Evolutionary conservation across 1,140 invertebrate species (phyloP), one percentile per base, ranked within the genome.

Genomic region (Tetramorium alpestre): DNA sequence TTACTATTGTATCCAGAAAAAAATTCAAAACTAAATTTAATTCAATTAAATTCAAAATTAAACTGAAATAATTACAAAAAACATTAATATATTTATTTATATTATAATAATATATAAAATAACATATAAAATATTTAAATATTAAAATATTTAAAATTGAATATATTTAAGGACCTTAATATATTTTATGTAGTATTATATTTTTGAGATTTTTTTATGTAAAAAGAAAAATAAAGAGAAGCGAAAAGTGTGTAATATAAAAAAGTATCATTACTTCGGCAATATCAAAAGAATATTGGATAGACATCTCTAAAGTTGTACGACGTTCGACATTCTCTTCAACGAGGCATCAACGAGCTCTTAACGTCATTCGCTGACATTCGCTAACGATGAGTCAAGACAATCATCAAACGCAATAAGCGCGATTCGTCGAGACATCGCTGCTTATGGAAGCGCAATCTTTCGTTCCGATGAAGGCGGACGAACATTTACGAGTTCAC

Each of bases 401-500:
- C 84, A 77, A 88, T 86, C 88, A 75, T 89, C 88, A 49, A 86
- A 72, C 51, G 87, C 80, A 77, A 89, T 88, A 75, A 88, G 72
- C 60, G 56, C 76, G 60, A 76, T 47, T 54, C 28, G 76, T 11
- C 67, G 72, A 62, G 87, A 72, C 58, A 54, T 49, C 69, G 41
- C 73, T 90, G 18, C 77, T 91, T 88, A 82, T 84, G 76, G 77
- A 72, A 67, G 80, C 16, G 44, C 47, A 75, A 81, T 89, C 85
- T 87, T 82, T 88, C 70, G 72, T 70, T 10, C 8, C 60, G 51
- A 41, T 33, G 70, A 41, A 70, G 58, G 11, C 78, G 88, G 56
- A 77, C 81, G 89, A 91, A 90, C 85, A 89, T 88, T 33, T 88
- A 90, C 86, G 88, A 85, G 75, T 85, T 89, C 86, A 54, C 56